Conservation (phyloP, 1,140 invertebrate genomes). For the Drosophila asahinai region DNA sequence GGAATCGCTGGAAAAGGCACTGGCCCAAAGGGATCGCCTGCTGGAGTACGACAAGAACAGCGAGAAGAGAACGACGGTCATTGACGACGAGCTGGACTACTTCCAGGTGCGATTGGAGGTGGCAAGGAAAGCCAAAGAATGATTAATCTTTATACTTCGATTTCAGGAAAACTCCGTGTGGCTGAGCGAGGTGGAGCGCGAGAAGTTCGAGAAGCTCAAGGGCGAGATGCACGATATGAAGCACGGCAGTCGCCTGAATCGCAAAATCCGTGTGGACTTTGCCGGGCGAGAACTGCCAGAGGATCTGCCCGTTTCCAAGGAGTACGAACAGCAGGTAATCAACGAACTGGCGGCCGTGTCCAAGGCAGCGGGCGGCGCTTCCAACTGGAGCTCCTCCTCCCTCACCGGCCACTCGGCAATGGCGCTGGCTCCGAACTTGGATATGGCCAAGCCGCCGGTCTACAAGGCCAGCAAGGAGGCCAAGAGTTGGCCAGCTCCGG, state of each 20-base stretch:
- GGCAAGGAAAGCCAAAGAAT: not conserved
- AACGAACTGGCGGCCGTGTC: conserved; percentile 79
- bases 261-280: conserved; percentile 94
- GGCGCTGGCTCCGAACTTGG: conserved; percentile 45
- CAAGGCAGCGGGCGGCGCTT: conserved; percentile 26
- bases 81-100: conserved; percentile 98
- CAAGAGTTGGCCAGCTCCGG: conserved; percentile 19
- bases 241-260: conserved; percentile 89
- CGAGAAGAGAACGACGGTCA: conserved; percentile 94
- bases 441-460: conserved; percentile 49
- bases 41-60: conserved; percentile 95
- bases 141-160: not conserved
- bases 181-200: conserved; percentile 90
- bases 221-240: conserved; percentile 89
- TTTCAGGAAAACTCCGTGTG: conserved; percentile 90
- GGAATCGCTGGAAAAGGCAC: conserved; percentile 88
- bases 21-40: conserved; percentile 92
- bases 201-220: conserved; percentile 89
- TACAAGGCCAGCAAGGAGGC: conserved; percentile 45
- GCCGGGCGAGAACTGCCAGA: conserved; percentile 88
- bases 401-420: conserved; percentile 58
- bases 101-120: conserved; percentile 86
- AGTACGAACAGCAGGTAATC: conserved; percentile 86
- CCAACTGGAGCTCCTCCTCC: not conserved
- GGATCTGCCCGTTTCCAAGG: conserved; percentile 86